These are phyloP conservation scores for Epinotia nisella DNA, from an alignment of 2,888 invertebrate species.

Conservation along the genomic window DNA sequence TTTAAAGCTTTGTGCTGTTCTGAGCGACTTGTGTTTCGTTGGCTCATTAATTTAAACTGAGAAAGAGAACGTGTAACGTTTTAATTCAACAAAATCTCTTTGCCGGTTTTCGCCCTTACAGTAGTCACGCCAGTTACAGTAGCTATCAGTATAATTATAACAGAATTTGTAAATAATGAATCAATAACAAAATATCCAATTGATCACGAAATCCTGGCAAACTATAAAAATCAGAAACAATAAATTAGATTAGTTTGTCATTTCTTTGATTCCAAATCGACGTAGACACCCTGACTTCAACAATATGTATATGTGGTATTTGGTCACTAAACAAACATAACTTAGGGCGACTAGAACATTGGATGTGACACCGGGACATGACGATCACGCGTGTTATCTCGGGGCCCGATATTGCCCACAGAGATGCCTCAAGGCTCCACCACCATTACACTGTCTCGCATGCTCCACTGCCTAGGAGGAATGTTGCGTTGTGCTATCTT, in stretches of 20 bases:
- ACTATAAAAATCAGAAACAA: no score
- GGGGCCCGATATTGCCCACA: slow-evolving; percentile 22
- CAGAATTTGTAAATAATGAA: neutral
- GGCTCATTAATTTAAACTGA: slow-evolving; percentile 53
- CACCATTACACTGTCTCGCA: slow-evolving; percentile 43
- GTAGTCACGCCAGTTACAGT: no score
- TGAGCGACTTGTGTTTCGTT: slow-evolving; percentile 49
- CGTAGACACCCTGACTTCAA: neutral
- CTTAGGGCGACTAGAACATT: slow-evolving; percentile 15
- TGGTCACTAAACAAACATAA: slow-evolving; percentile 20
- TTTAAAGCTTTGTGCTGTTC: slow-evolving; percentile 42
- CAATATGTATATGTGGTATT: neutral
- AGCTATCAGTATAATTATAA: neutral
- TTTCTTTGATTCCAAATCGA: neutral
- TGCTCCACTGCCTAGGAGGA: slow-evolving; percentile 35
- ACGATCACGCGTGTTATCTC: slow-evolving; percentile 32
- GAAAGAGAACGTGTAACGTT: slow-evolving; percentile 48
- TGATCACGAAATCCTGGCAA: neutral
- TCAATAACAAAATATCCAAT: neutral
- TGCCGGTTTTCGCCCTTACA: slow-evolving; percentile 18
- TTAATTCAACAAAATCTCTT: slow-evolving; percentile 35
- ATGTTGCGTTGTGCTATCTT: slow-evolving; percentile 13
- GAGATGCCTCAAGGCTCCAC: slow-evolving; percentile 24
- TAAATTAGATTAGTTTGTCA: neutral
- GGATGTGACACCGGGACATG: slow-evolving; percentile 25